Evolutionary conservation across 2,888 invertebrate species (phyloP), one percentile per base, ranked within the genome.

Genomic region (Polyommatus iphigenia): DNA sequence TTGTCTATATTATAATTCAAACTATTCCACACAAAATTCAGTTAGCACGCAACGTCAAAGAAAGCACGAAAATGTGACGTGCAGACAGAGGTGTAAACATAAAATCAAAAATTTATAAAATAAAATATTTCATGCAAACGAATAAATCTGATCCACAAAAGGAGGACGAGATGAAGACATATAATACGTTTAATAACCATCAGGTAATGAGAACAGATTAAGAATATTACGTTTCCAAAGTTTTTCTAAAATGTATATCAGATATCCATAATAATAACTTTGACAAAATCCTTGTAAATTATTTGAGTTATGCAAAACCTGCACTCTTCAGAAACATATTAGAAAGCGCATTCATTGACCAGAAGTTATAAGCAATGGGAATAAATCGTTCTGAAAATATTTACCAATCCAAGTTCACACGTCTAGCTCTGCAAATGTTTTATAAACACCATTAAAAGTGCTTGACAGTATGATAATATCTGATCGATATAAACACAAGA

Each of bases 391-490:
- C 15, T 67, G 4, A 24, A 24, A 62, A 62, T 62, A 62, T 32
- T 67, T 67, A 29, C 20, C 29, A 67, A 36, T 32, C 67, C 1
- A 59, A n/a, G 46, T 59, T 59, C 32, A 46, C 18, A 46, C 36
- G 13, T 57, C 24, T 24, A 24, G 24, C 24, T 85, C 82, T 83
- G 79, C 77, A 83, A 82, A 81, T 85, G 85, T 87, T 90, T 88
- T 88, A 88, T 89, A 90, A 89, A 91, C 91, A 91, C 87, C 88
- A 86, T 90, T 90, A 90, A 85, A 86, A 83, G 80, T 84, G 85
- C 84, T 84, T 85, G 86, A 87, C 85, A 86, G 85, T 78, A 80
- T 84, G 89, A 90, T 90, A 89, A 87, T 83, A 85, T 89, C 88
- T 86, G 85, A 85, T 84, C 83, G 83, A 84, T 82, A 84, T 80